Percentiles rank a stretch among this genome's conserved stretches.
Conservation (phyloP, 2,797 vertebrate genomes). For the Tarsius wallacei region DNA sequence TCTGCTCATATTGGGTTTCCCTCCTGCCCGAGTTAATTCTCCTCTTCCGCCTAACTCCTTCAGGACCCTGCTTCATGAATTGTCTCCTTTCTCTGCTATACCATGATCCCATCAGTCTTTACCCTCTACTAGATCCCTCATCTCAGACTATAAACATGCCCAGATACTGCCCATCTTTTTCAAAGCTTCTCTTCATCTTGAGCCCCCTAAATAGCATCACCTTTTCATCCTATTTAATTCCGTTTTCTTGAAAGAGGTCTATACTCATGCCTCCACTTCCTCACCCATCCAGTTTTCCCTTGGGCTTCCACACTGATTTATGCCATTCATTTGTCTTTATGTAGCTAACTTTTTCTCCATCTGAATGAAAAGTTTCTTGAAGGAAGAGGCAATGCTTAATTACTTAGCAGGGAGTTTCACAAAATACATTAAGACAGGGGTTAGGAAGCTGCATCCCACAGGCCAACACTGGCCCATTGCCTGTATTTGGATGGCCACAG, state of each 20-base stretch:
- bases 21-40: neutral
- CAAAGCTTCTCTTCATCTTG: neutral
- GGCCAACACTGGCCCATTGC: neutral
- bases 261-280: neutral
- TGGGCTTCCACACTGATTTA: neutral
- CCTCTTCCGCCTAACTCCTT: neutral
- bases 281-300: neutral
- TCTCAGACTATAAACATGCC: neutral
- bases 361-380: conserved; percentile 36
- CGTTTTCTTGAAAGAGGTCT: neutral
- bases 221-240: neutral
- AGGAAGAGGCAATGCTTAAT: neutral
- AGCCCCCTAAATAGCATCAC: neutral
- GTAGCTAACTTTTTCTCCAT: neutral
- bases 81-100: neutral
- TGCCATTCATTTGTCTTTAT: neutral
- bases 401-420: neutral
- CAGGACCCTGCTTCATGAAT: neutral
- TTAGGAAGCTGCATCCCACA: neutral
- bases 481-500: neutral
- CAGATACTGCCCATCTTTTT: neutral
- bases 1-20: neutral
- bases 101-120: neutral
- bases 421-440: neutral
- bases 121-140: neutral